Percentiles rank a stretch among this genome's conserved stretches.
Evolutionary conservation across 1,140 invertebrate genomes (phyloP).

Genomic region (Cardiocondyla obscurior): DNA sequence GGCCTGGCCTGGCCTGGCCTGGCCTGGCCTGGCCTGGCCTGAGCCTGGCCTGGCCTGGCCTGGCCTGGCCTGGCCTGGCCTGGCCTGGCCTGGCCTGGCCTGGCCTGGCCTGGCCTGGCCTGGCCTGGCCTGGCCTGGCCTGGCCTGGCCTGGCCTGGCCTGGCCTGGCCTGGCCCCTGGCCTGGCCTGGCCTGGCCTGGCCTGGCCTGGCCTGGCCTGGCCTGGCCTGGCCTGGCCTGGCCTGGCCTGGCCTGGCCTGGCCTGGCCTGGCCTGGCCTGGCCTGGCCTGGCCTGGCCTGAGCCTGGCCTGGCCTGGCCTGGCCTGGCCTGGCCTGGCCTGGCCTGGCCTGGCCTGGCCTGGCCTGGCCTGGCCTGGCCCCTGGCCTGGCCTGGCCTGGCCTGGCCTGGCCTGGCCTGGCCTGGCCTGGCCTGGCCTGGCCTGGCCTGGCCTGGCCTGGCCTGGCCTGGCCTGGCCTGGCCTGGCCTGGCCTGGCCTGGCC

Average conservation of each 20-base stretch:
- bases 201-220: neutral
- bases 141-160: neutral
- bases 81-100: too few relatives aligned
- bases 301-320: neutral
- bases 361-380: neutral
- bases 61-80: too few relatives aligned
- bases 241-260: neutral
- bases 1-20: too few relatives aligned
- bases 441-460: constrained; percentile 11
- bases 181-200: neutral
- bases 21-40: too few relatives aligned
- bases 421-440: constrained; percentile 5
- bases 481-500: constrained; percentile 17
- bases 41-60: too few relatives aligned
- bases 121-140: too few relatives aligned
- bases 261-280: neutral
- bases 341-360: neutral
- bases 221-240: neutral
- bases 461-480: constrained; percentile 7
- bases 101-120: too few relatives aligned
- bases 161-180: neutral
- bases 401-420: constrained; percentile 21
- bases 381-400: constrained; percentile 4
- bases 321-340: neutral
- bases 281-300: neutral